These are phyloP conservation scores for Myzus persicae DNA, from an alignment of 1,140 invertebrate species.

Conservation along the genomic window DNA sequence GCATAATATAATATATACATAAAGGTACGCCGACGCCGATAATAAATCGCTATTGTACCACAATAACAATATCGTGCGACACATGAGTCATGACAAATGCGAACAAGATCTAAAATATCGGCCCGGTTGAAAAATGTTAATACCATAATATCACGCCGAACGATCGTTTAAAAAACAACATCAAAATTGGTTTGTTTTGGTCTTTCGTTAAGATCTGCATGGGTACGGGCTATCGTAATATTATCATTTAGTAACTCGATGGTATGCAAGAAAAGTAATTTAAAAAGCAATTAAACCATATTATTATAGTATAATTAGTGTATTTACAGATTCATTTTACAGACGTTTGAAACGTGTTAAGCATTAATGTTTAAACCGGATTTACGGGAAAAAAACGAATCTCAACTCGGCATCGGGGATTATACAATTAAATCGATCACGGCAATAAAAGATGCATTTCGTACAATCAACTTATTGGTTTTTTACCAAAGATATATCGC, in stretches of 20 bases:
- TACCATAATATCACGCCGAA: not conserved
- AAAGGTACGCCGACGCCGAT: not conserved
- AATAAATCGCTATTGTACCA: slow-evolving; percentile 11
- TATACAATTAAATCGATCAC: not conserved
- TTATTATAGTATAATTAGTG: not conserved
- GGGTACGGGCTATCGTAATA: not conserved
- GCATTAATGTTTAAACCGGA: not conserved
- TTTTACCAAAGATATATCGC: not conserved
- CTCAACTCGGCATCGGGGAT: not conserved
- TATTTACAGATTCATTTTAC: not conserved
- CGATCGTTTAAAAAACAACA: not conserved
- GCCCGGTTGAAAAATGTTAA: not conserved
- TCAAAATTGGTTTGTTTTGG: not conserved
- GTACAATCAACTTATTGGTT: not conserved
- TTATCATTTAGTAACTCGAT: not conserved
- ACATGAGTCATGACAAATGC: not conserved
- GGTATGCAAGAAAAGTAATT: not conserved
- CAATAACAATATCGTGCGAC: not conserved
- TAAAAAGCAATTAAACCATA: not conserved
- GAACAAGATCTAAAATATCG: not conserved
- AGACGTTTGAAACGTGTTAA: not conserved
- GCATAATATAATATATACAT: not conserved
- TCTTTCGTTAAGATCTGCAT: not conserved
- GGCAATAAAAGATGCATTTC: not conserved
- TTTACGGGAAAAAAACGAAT: not conserved